Conservation (phyloP, 2,888 invertebrate species). For the Amphiduros pacificus region DNA sequence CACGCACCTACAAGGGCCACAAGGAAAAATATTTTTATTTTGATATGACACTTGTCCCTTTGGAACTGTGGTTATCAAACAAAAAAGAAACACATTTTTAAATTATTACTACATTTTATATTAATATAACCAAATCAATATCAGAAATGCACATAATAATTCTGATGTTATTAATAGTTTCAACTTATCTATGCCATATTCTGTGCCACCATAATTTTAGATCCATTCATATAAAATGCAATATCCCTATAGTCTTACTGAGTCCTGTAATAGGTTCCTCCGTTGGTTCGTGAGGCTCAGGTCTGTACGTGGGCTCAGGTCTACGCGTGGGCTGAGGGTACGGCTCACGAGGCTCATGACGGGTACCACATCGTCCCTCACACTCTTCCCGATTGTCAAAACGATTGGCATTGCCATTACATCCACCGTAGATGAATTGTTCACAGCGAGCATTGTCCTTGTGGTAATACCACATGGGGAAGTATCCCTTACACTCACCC, state of each 20-base stretch:
- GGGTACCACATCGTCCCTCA: conserved; percentile 21
- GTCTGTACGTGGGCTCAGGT: background rate
- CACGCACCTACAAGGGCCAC: conserved; percentile 34
- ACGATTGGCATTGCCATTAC: conserved; percentile 81
- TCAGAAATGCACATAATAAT: too few relatives aligned
- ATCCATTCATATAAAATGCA: too few relatives aligned
- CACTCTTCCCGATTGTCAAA: conserved; percentile 63
- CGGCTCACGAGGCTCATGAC: background rate
- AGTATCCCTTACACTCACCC: conserved; percentile 72
- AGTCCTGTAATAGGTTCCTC: background rate
- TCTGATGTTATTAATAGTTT: too few relatives aligned
- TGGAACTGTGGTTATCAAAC: too few relatives aligned
- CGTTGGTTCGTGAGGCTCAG: background rate
- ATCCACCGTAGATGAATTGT: conserved; percentile 82
- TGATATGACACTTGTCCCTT: too few relatives aligned
- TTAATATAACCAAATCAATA: too few relatives aligned
- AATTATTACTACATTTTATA: too few relatives aligned
- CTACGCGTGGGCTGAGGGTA: background rate
- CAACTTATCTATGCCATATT: too few relatives aligned
- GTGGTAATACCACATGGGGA: conserved; percentile 79
- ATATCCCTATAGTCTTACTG: too few relatives aligned
- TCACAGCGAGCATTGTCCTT: conserved; percentile 69
- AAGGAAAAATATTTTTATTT: too few relatives aligned
- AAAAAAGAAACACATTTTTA: too few relatives aligned
- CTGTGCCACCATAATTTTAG: too few relatives aligned